Percentiles rank a stretch among this genome's conserved stretches.
Evolutionary conservation across 1,140 invertebrate genomes (phyloP).

Genomic region (Drosophila pachea): DNA sequence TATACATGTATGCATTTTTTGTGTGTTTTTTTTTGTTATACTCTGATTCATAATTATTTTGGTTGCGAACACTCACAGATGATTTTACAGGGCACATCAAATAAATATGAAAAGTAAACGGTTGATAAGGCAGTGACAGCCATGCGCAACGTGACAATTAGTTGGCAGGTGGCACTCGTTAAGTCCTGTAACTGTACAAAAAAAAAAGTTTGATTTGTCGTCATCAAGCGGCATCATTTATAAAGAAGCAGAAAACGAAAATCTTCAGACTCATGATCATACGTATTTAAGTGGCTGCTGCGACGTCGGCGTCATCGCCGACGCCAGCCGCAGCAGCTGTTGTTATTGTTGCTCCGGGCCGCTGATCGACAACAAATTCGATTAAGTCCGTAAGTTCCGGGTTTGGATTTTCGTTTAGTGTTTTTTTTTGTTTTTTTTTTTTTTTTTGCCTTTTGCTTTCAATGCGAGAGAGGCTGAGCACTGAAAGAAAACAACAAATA

Average conservation of each 20-base stretch:
- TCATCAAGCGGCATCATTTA: conserved; percentile 47
- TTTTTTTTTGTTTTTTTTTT: conserved; percentile 44
- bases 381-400: conserved; percentile 72
- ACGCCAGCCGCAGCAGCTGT: conserved; percentile 36
- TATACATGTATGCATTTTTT: too few relatives aligned
- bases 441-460: conserved; percentile 33
- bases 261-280: conserved; percentile 23
- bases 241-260: conserved; percentile 5
- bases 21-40: conserved; percentile 28
- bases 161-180: conserved; percentile 5
- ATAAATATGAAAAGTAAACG: conserved; percentile 7
- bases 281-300: conserved; percentile 40
- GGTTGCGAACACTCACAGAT: conserved; percentile 46
- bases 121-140: conserved; percentile 24
- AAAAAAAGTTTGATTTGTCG: conserved; percentile 27
- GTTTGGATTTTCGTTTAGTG: conserved; percentile 70
- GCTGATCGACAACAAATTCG: conserved; percentile 73
- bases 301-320: conserved; percentile 38
- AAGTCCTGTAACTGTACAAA: conserved; percentile 34
- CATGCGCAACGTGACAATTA: conserved; percentile 3
- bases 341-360: conserved; percentile 32
- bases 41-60: conserved; percentile 74
- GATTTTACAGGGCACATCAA: conserved; percentile 23
- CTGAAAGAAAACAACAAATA: conserved; percentile 4
- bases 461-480: conserved; percentile 6